Evolutionary conservation across 2,113 vertebrate species (phyloP).

Genomic region (Connochaetes taurinus): DNA sequence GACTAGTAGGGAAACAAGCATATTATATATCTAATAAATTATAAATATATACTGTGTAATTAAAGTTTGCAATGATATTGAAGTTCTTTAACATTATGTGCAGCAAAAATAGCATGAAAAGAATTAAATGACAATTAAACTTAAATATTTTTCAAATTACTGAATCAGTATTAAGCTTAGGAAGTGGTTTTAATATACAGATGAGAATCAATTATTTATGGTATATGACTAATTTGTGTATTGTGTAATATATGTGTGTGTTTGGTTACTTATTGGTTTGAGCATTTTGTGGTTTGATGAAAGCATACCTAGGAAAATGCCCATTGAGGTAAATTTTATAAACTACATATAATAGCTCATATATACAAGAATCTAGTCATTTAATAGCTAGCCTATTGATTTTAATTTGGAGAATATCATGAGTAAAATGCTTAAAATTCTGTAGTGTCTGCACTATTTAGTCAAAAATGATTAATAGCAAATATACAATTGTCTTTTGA

Average conservation of each 20-base stretch:
- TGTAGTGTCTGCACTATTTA: not conserved
- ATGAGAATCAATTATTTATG: not conserved
- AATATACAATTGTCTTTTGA: not conserved
- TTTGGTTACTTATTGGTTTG: not conserved
- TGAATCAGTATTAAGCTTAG: not conserved
- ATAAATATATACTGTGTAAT: not conserved
- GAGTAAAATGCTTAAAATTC: not conserved
- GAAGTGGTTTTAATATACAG: not conserved
- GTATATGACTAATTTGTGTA: not conserved
- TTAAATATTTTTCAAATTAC: not conserved
- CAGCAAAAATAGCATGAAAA: not conserved
- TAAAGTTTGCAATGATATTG: not conserved
- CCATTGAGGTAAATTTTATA: not conserved
- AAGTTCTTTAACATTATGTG: not conserved
- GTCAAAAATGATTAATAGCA: not conserved
- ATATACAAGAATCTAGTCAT: not conserved
- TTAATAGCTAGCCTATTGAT: not conserved
- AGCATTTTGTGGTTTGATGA: not conserved
- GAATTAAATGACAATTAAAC: not conserved
- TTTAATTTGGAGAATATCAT: not conserved
- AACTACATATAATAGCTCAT: not conserved
- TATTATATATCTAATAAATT: not conserved
- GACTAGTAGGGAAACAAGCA: not conserved
- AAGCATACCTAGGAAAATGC: not conserved
- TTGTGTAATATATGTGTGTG: not conserved